phyloP scores from a whole-genome alignment of 2,113 vertebrate genomes.

The Cephalopterus ornatus region DNA sequence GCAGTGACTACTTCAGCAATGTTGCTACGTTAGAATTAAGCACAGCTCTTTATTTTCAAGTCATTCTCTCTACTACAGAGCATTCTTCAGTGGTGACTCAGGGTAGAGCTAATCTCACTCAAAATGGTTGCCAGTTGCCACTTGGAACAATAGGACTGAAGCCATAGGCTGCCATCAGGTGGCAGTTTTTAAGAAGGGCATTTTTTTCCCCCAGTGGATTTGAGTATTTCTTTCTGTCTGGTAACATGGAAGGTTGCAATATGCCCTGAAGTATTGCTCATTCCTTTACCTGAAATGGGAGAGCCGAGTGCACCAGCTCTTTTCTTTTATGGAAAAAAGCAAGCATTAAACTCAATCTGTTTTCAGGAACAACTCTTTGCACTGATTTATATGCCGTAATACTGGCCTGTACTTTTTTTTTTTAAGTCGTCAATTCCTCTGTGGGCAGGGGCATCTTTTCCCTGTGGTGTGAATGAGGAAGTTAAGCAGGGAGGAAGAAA shows the following conservation, averaged over 20 bases:
- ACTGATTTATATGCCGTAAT: neutral
- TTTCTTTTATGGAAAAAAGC: neutral
- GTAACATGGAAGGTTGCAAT: neutral
- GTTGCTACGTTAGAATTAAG: neutral
- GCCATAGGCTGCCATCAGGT: conserved; percentile 67
- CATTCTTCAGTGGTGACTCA: conserved; percentile 48
- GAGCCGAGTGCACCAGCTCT: neutral
- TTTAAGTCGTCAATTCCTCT: neutral
- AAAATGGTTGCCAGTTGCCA: conserved; percentile 65
- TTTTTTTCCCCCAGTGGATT: neutral
- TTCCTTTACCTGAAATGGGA: neutral
- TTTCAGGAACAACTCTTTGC: neutral
- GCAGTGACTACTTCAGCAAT: neutral
- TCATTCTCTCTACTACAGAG: neutral
- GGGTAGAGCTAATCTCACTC: conserved; percentile 31
- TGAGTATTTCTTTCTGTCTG: neutral
- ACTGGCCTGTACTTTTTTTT: neutral
- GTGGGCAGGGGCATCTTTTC: neutral
- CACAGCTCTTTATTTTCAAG: conserved; percentile 21
- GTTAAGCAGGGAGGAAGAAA: neutral
- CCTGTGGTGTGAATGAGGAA: neutral
- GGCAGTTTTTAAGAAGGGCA: conserved; percentile 49
- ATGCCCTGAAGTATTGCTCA: neutral
- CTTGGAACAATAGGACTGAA: conserved; percentile 43
- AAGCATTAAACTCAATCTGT: neutral